Base-by-base conservation (phyloP, 1,140 invertebrate species). In the Drosophila paulistorum region DNA sequence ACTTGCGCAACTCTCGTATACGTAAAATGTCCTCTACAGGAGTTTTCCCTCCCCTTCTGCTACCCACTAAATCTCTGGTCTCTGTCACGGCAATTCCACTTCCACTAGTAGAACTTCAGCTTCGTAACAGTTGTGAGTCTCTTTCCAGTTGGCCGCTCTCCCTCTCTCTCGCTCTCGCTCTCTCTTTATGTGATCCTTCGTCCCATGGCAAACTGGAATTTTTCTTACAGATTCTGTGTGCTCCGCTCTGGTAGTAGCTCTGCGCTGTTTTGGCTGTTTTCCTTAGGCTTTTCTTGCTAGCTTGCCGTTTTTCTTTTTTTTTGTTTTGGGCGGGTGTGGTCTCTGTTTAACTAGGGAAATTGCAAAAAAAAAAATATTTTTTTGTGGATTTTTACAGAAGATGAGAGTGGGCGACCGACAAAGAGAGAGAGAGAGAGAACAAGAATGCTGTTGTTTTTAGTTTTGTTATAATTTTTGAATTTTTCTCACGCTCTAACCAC, bases 281-380 rank as follows among this genome's bases (percentile, higher is more conserved):
- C 69, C 75, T 71, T 72, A 71, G 74, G 68, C 58, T 66, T 61
- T 71, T 74, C 37, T 48, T 57, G 35, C 35, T 42, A 30, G 37
- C 37, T 39, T 51, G 37, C 42, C 41, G 20, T 48, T 17, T 39
- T 62, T 63, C 58, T 77, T 69, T 41, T 23, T 55, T 74, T 59
- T 77, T 69, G 48, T 65, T 75, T 65, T 77, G 72, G 17, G 81
- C 81, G 81, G 81, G 81, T 84, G 81, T 84, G 81, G 81, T 84
- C 81, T 51, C 72, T 75, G 73, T 75, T 75, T 51, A 51, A 51
- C 45, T 51, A 51, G 45, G 45, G 45, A 51, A 51, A 51, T 51
- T 51, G 45, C 45, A 51, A 51, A 51, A 51, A 51, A 51, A 51
- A 51, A 23, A 23, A 4, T 4, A 4, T 73, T 41, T 39, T 48